These are phyloP conservation scores for Drosophila macrospina DNA, from an alignment of 2,888 invertebrate species.

Conservation along the genomic window DNA sequence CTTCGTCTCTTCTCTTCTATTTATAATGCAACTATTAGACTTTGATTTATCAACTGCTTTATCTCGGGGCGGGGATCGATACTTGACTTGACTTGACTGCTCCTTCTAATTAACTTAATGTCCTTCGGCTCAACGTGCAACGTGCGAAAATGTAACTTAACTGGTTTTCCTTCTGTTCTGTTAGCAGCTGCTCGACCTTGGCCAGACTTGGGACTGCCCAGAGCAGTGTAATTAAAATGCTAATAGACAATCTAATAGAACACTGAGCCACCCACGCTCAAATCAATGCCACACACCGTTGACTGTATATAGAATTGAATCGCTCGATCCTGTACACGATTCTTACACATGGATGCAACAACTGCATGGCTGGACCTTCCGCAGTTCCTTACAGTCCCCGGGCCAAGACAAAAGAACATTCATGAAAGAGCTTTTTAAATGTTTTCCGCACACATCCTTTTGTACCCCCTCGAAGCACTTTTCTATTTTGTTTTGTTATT, in stretches of 20 bases:
- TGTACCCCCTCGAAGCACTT: conserved; percentile 9
- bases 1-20: background rate
- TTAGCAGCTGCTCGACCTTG: conserved; percentile 33
- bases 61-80: background rate
- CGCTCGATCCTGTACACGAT: conserved; percentile 8
- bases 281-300: conserved; percentile 39
- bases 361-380: conserved; percentile 20
- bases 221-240: conserved; percentile 59
- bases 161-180: conserved; percentile 7
- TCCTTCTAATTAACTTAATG: conserved; percentile 9
- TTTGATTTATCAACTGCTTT: conserved; percentile 9
- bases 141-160: conserved; percentile 13
- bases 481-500: conserved; percentile 15
- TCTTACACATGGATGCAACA: conserved; percentile 10
- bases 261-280: conserved; percentile 39
- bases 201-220: conserved; percentile 3
- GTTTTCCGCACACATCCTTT: conserved; percentile 38
- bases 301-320: conserved; percentile 54
- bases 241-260: conserved; percentile 49
- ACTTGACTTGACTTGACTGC: background rate
- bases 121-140: conserved; percentile 6
- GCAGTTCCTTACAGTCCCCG: conserved; percentile 1
- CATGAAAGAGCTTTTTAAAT: conserved; percentile 44
- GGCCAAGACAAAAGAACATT: conserved; percentile 12
- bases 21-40: background rate